Conservation (phyloP, 2,797 vertebrate species). For the Coranthus polyacanthus region DNA sequence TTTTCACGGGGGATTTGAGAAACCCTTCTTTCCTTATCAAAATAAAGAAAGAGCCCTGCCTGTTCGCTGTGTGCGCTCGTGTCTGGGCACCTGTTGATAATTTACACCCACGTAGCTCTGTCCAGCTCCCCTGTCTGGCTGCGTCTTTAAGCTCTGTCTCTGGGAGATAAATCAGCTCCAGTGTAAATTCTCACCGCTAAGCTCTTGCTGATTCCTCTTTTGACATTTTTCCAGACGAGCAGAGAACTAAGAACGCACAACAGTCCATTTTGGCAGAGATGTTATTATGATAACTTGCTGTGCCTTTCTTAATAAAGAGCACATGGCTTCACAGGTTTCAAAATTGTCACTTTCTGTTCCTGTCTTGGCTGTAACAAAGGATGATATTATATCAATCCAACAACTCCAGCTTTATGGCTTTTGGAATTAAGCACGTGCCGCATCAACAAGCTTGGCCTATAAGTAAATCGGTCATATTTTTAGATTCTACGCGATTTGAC, state of each 20-base stretch:
- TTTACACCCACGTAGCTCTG: conserved; percentile 41
- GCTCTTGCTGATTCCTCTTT: conserved; percentile 41
- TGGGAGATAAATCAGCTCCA: conserved; percentile 57
- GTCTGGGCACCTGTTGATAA: conserved; percentile 55
- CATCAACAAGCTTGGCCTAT: not conserved
- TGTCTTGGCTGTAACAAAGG: not conserved
- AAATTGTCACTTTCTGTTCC: conserved; percentile 15
- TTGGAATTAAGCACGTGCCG: conserved; percentile 1
- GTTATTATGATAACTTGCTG: conserved; percentile 45
- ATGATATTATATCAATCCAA: conserved; percentile 13
- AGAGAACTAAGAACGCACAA: conserved; percentile 32
- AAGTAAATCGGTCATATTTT: conserved; percentile 1
- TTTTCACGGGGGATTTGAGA: conserved; percentile 23
- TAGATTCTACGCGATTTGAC: conserved; percentile 29
- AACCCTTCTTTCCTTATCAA: conserved; percentile 20
- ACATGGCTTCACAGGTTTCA: conserved; percentile 47
- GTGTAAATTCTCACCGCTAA: conserved; percentile 40
- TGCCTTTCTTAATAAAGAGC: conserved; percentile 52
- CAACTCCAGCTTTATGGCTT: conserved; percentile 7
- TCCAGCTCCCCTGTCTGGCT: conserved; percentile 50
- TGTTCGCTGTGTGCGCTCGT: not conserved
- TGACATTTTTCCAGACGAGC: conserved; percentile 52
- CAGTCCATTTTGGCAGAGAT: conserved; percentile 33
- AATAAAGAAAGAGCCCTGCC: conserved; percentile 23
- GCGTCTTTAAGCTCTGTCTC: conserved; percentile 34